Conservation (phyloP, 2,888 invertebrate genomes). For the Drosophila limbata region DNA sequence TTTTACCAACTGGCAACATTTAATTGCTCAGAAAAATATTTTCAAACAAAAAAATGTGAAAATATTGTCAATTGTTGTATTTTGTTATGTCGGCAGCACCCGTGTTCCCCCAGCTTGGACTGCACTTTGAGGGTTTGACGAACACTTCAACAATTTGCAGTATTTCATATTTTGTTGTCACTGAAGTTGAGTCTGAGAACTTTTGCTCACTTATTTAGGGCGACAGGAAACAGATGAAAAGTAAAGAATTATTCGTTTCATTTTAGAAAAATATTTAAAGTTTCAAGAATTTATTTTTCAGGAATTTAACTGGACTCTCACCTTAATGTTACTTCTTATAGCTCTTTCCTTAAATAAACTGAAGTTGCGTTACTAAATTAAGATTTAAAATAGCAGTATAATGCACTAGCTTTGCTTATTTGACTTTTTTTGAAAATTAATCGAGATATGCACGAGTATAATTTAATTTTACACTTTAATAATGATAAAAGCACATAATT, state of each 20-base stretch:
- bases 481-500: conserved; percentile 1
- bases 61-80: conserved; percentile 75
- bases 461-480: conserved; percentile 5
- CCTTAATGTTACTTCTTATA: background rate
- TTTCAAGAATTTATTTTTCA: background rate
- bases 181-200: conserved; percentile 49
- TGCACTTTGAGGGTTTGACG: conserved; percentile 38
- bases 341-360: background rate
- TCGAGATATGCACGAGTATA: background rate
- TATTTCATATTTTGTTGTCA: conserved; percentile 61
- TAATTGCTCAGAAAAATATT: conserved; percentile 83
- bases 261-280: background rate
- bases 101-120: conserved; percentile 17
- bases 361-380: too few species aligned
- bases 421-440: background rate
- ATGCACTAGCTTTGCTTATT: background rate
- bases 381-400: background rate
- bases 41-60: conserved; percentile 47
- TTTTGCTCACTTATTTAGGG: conserved; percentile 30
- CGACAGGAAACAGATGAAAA: background rate
- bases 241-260: background rate
- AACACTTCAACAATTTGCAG: conserved; percentile 63
- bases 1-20: conserved; percentile 76
- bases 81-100: conserved; percentile 63
- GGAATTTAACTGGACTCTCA: background rate